Conservation (phyloP, 2,113 vertebrate genomes). For the Brienomyrus longianalis region DNA sequence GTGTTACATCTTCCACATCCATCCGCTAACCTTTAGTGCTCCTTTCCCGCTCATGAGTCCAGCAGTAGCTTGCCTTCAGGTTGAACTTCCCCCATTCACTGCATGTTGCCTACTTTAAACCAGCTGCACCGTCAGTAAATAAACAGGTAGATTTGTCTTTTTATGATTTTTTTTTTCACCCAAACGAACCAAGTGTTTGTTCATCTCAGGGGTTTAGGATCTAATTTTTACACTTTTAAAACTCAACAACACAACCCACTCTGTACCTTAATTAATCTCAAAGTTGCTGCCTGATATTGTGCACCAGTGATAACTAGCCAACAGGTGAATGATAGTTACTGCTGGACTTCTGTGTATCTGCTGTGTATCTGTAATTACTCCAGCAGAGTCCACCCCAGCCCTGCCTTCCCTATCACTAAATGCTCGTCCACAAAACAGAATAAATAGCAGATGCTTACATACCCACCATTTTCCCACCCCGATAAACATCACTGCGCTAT, state of each 20-base stretch:
- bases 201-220: neutral
- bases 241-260: neutral
- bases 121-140: neutral
- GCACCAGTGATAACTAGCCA: neutral
- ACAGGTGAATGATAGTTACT: neutral
- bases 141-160: neutral
- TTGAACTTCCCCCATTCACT: neutral
- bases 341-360: neutral
- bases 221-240: neutral
- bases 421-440: neutral
- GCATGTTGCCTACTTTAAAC: neutral
- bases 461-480: neutral
- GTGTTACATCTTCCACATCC: neutral
- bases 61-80: neutral
- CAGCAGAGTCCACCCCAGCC: neutral
- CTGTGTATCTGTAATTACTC: neutral
- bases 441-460: neutral
- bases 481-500: neutral
- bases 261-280: neutral
- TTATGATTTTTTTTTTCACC: neutral
- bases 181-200: neutral
- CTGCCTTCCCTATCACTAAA: neutral
- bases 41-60: neutral
- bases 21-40: neutral
- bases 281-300: neutral